Base-by-base conservation (phyloP, 2,113 vertebrate species). In the Nibea coibor region DNA sequence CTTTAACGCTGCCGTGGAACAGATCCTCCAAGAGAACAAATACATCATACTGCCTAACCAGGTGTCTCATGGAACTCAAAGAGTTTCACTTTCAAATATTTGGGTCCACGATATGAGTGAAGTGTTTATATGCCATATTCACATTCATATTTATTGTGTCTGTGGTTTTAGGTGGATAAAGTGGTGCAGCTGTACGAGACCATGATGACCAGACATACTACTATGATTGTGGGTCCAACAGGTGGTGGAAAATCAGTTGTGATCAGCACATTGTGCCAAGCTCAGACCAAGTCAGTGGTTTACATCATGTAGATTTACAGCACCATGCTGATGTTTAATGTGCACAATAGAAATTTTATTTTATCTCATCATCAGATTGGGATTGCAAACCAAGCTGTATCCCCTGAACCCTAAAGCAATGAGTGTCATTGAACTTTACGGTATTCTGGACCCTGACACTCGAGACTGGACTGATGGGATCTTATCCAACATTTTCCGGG, bases 151-250 rank as follows among this genome's bases (percentile, higher is more conserved):
- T 58, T 5, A 35, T 77, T 2, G 54, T 72, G 3, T 83, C 17
- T 81, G 17, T 87, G 75, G 4, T 80, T 78, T 59, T 84, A 99
- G 98, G 97, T 98, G 89, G 97, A 99, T 90, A 99, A 99, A 94
- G 97, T 99, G 75, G 96, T 99, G 54, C 98, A 99, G 87, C 94
- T 99, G 96, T 98, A 97, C 56, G 98, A 99, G 93, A 99, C 98
- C 5, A 99, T 99, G 98, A 91, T 99, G 90, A 99, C 97, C 57
- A 96, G 97, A 69, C 98, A 99, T 91, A 97, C 98, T 0, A 99
- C 97, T 0, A 98, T 99, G 98, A 90, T 99, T 68, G 98, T 99
- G 73, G 98, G 98, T 51, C 98, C 98, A 48, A 99, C 98, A 0
- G 96, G 97, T 80, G 98, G 98, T 19, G 98, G 98, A 78, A 99